Percentiles rank a stretch among this genome's conserved stretches.
phyloP scores from a whole-genome alignment of 2,797 vertebrate genomes.

The Parambassis ranga region DNA sequence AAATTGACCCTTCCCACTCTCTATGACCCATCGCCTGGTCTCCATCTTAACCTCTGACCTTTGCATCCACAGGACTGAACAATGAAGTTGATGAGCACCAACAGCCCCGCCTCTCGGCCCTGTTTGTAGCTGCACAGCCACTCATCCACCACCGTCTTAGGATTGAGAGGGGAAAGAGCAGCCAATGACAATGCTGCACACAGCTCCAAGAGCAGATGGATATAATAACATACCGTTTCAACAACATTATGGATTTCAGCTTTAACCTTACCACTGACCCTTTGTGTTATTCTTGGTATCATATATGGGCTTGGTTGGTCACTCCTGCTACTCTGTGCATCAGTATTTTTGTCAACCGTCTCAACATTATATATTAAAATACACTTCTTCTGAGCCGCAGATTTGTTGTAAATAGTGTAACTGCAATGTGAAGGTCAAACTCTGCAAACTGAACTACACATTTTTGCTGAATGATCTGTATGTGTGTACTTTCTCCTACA shows the following conservation, averaged over 20 bases:
- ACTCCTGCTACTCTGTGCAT: too few relatives aligned
- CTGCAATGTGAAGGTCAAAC: too few relatives aligned
- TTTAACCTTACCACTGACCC: not conserved
- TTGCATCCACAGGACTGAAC: conserved; percentile 88
- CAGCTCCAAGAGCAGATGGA: conserved; percentile 16
- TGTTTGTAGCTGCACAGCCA: conserved; percentile 90
- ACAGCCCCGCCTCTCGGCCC: conserved; percentile 77
- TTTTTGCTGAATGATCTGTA: conserved; percentile 6
- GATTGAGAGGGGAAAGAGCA: conserved; percentile 45
- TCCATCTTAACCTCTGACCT: conserved; percentile 78
- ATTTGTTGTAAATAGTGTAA: too few relatives aligned
- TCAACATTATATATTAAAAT: too few relatives aligned
- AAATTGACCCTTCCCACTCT: conserved; percentile 38
- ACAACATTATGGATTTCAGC: conserved; percentile 7
- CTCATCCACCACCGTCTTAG: conserved; percentile 88
- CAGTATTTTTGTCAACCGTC: too few relatives aligned
- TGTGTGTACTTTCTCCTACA: conserved; percentile 3
- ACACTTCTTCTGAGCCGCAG: too few relatives aligned
- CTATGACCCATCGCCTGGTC: conserved; percentile 6
- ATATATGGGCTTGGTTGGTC: too few relatives aligned
- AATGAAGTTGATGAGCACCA: conserved; percentile 90
- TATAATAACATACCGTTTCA: not conserved
- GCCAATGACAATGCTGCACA: conserved; percentile 36
- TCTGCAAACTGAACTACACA: not conserved
- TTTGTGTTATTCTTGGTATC: not conserved